Conservation (phyloP, 2,797 vertebrate species). For the Silurus lanzhouensis region DNA sequence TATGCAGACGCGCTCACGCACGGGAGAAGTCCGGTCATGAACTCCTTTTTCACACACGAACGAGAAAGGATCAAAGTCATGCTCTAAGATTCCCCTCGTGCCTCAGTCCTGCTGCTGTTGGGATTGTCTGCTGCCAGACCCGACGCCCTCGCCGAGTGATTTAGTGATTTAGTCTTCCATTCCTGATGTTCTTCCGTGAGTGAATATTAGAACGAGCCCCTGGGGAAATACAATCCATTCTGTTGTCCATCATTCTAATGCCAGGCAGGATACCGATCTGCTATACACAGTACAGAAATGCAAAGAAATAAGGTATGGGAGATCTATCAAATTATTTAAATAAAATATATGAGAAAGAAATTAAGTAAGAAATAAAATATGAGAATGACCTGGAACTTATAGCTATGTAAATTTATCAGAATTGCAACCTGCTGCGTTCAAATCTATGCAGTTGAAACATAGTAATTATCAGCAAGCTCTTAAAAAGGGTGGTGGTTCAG, state of each 20-base stretch:
- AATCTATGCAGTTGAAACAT: not conserved
- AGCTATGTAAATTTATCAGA: not conserved
- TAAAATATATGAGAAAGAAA: too few species aligned
- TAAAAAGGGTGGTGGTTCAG: not conserved
- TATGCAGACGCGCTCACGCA: conserved; percentile 14
- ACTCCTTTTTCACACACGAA: conserved; percentile 7
- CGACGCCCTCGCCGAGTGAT: not conserved
- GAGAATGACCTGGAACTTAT: too few species aligned
- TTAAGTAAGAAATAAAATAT: too few species aligned
- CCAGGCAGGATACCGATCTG: too few species aligned
- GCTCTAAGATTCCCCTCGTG: conserved; percentile 9
- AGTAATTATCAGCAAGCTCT: not conserved
- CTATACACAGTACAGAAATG: not conserved
- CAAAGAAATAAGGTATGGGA: too few species aligned
- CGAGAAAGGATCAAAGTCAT: conserved; percentile 34
- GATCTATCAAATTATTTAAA: too few species aligned
- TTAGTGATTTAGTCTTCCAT: conserved; percentile 11
- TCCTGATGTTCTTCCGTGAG: conserved; percentile 10
- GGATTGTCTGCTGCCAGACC: conserved; percentile 20
- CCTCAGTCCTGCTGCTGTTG: conserved; percentile 16
- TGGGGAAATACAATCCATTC: not conserved
- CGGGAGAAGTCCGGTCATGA: not conserved
- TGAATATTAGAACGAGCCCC: not conserved
- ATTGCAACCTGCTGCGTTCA: not conserved
- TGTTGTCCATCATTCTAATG: not conserved